Conservation (phyloP, 2,113 vertebrate genomes). For the Neodon shergylaensis region DNA sequence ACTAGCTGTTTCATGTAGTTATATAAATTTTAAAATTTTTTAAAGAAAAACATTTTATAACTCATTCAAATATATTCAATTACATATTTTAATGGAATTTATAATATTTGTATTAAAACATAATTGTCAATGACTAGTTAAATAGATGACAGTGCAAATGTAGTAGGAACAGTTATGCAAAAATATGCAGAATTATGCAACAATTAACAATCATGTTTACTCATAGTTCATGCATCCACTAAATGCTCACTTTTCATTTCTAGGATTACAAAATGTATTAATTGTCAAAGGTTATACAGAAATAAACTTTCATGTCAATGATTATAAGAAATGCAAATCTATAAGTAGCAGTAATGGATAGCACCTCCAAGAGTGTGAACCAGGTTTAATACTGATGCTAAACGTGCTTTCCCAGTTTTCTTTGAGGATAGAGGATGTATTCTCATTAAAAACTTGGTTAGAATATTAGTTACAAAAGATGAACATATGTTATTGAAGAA, state of each 20-base stretch:
- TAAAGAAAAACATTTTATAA: background rate
- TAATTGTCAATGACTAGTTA: background rate
- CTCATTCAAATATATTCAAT: background rate
- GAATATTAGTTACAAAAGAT: background rate
- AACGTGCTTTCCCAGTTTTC: background rate
- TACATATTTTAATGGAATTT: background rate
- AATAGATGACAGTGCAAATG: background rate
- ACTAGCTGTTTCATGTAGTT: background rate
- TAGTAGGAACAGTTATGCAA: background rate
- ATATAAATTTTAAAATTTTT: background rate
- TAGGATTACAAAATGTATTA: background rate
- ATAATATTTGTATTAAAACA: slow-evolving; percentile 14
- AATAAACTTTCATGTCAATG: background rate
- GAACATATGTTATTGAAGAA: background rate
- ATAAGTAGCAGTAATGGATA: background rate
- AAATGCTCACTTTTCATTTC: background rate
- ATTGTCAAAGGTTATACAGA: background rate
- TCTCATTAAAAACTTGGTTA: background rate
- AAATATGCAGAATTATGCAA: slow-evolving; percentile 29
- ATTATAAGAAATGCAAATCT: background rate
- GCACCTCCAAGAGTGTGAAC: background rate
- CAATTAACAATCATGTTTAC: background rate
- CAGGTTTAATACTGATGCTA: background rate
- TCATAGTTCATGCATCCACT: slow-evolving; percentile 8
- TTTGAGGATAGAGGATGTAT: background rate